Conservation (phyloP, 1,140 invertebrate genomes). For the Drosophila nigrodunni region DNA sequence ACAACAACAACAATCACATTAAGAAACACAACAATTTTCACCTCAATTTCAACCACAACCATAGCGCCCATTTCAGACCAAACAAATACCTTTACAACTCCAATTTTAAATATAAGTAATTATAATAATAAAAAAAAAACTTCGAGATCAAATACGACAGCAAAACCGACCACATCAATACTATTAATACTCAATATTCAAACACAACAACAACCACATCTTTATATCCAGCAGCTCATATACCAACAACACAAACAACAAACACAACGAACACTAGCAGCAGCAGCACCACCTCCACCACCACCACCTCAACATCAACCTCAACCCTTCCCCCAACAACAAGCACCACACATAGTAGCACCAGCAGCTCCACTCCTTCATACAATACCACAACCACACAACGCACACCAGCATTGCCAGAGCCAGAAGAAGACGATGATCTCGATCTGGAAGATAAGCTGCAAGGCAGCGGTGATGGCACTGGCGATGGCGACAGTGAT, state of each 20-base stretch:
- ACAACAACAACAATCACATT: conserved; percentile 25
- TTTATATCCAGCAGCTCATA: conserved; percentile 80
- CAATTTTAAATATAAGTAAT: conserved; percentile 15
- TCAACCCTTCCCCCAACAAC: conserved; percentile 16
- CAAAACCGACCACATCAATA: neutral
- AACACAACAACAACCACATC: conserved; percentile 72
- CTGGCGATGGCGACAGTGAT: conserved; percentile 32
- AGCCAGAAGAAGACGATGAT: conserved; percentile 48
- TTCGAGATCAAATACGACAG: conserved; percentile 1
- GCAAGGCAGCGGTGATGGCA: conserved; percentile 58
- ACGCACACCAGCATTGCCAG: conserved; percentile 23
- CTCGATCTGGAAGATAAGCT: conserved; percentile 43
- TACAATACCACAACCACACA: conserved; percentile 12
- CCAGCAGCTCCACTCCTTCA: neutral
- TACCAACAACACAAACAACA: conserved; percentile 61
- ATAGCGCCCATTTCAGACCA: conserved; percentile 34
- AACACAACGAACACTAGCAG: conserved; percentile 35
- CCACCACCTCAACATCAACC: conserved; percentile 15
- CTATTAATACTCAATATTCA: conserved; percentile 40
- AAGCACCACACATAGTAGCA: neutral
- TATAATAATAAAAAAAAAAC: conserved; percentile 10
- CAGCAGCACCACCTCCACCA: conserved; percentile 29
- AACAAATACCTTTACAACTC: conserved; percentile 9
- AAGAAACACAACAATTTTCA: conserved; percentile 24
- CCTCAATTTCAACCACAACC: conserved; percentile 25